Percentiles rank a stretch among this genome's conserved stretches.
phyloP scores from a whole-genome alignment of 2,113 vertebrate species.

The Entosphenus tridentatus region DNA sequence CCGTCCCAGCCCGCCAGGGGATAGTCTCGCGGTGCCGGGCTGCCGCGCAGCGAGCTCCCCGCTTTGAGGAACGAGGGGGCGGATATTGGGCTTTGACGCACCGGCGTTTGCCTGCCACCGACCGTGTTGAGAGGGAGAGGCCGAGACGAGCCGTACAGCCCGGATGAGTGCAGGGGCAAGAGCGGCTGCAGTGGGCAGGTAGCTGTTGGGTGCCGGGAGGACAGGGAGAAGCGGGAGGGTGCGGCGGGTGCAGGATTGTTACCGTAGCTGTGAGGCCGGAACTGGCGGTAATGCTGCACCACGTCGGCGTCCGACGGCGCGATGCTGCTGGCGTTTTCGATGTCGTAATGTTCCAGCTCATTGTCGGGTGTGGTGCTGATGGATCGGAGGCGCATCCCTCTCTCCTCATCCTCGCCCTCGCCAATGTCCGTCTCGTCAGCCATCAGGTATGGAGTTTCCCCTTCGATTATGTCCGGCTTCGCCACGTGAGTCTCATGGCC shows the following conservation, averaged over 20 bases:
- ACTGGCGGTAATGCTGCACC: slow-evolving; percentile 91
- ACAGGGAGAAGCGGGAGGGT: not conserved
- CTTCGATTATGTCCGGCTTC: slow-evolving; percentile 82
- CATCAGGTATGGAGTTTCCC: slow-evolving; percentile 88
- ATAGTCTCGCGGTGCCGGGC: too few species aligned
- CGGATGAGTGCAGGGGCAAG: too few species aligned
- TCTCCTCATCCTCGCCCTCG: slow-evolving; percentile 28
- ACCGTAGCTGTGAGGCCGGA: slow-evolving; percentile 80
- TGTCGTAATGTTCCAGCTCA: slow-evolving; percentile 84
- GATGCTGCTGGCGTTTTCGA: slow-evolving; percentile 91
- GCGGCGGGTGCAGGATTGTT: slow-evolving; percentile 70
- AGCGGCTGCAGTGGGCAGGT: too few species aligned
- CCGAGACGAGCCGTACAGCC: too few species aligned
- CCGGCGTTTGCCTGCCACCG: too few species aligned
- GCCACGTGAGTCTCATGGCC: slow-evolving; percentile 59
- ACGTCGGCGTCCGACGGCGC: slow-evolving; percentile 85
- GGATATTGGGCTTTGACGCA: too few species aligned
- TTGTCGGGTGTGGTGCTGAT: slow-evolving; percentile 36
- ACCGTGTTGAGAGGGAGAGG: too few species aligned
- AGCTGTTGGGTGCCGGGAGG: too few species aligned
- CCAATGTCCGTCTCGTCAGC: slow-evolving; percentile 75
- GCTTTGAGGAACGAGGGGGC: too few species aligned
- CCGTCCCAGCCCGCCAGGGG: too few species aligned
- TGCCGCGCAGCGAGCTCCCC: too few species aligned
- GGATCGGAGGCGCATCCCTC: slow-evolving; percentile 56